phyloP scores from a whole-genome alignment of 2,113 vertebrate species.

The Poecilia latipinna region DNA sequence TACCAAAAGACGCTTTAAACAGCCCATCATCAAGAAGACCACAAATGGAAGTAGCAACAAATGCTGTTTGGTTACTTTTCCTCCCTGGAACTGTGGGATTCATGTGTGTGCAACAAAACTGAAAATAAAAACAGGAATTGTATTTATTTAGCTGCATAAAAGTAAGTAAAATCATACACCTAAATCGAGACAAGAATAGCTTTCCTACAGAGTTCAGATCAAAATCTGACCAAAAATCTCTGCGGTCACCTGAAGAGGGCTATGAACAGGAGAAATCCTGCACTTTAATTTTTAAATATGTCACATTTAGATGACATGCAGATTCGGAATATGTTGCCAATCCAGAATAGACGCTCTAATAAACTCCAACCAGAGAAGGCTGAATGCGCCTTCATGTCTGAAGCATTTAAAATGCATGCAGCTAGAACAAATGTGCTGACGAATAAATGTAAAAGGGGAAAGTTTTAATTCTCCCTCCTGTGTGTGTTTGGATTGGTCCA shows the following conservation, averaged over 20 bases:
- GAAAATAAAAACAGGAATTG: not conserved
- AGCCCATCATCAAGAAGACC: not conserved
- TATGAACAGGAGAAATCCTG: too few relatives aligned
- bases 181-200: not conserved
- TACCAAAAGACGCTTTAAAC: not conserved
- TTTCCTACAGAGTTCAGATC: not conserved
- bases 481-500: slow-evolving; percentile 71
- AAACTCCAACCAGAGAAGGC: too few relatives aligned
- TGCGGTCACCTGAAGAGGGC: too few relatives aligned
- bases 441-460: slow-evolving; percentile 5
- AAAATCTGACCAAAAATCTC: not conserved
- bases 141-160: too few relatives aligned
- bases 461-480: not conserved
- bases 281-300: too few relatives aligned
- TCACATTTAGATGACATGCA: too few relatives aligned
- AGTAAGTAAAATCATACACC: not conserved
- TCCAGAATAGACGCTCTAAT: too few relatives aligned
- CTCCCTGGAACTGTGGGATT: not conserved
- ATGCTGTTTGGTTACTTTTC: not conserved
- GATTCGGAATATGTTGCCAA: too few relatives aligned
- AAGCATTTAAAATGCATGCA: not conserved
- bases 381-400: too few relatives aligned
- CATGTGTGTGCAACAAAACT: not conserved
- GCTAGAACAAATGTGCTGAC: not conserved
- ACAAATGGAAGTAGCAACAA: not conserved